These are phyloP conservation scores for Tetheella fluctuosa DNA, from an alignment of 2,888 invertebrate species.

Conservation along the genomic window DNA sequence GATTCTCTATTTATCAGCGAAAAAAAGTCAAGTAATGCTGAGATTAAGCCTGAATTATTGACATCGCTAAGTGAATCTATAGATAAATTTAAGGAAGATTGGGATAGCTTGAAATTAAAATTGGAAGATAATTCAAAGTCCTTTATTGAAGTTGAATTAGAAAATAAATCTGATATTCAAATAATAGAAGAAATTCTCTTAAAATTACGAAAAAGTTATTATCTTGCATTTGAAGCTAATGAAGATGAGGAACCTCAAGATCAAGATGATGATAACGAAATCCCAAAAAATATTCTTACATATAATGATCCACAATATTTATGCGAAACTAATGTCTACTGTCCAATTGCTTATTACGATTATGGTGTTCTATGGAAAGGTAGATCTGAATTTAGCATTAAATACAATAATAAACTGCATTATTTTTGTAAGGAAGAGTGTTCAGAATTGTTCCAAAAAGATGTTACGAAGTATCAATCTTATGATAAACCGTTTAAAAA, in stretches of 20 bases:
- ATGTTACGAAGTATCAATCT: slow-evolving; percentile 77
- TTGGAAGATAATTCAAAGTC: slow-evolving; percentile 68
- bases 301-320: slow-evolving; percentile 66
- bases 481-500: slow-evolving; percentile 66
- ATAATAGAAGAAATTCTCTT: slow-evolving; percentile 65
- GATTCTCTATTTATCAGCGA: slow-evolving; percentile 27
- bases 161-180: slow-evolving; percentile 68
- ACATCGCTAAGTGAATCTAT: slow-evolving; percentile 51
- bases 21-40: slow-evolving; percentile 36
- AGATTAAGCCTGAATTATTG: slow-evolving; percentile 33
- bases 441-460: slow-evolving; percentile 74
- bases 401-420: slow-evolving; percentile 82
- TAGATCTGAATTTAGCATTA: slow-evolving; percentile 79
- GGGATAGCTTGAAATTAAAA: slow-evolving; percentile 68
- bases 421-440: slow-evolving; percentile 78
- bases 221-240: slow-evolving; percentile 42
- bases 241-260: slow-evolving; percentile 55
- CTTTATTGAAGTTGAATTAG: slow-evolving; percentile 74
- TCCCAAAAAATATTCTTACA: slow-evolving; percentile 48
- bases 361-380: slow-evolving; percentile 85
- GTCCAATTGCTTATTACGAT: slow-evolving; percentile 84
- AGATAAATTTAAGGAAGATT: slow-evolving; percentile 67
- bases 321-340: slow-evolving; percentile 85
- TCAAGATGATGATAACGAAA: slow-evolving; percentile 49
- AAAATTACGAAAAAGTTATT: slow-evolving; percentile 65